Evolutionary conservation across 2,113 vertebrate genomes (phyloP), one percentile per base, ranked within the genome.

Genomic region (Prochilodus magdalenae): DNA sequence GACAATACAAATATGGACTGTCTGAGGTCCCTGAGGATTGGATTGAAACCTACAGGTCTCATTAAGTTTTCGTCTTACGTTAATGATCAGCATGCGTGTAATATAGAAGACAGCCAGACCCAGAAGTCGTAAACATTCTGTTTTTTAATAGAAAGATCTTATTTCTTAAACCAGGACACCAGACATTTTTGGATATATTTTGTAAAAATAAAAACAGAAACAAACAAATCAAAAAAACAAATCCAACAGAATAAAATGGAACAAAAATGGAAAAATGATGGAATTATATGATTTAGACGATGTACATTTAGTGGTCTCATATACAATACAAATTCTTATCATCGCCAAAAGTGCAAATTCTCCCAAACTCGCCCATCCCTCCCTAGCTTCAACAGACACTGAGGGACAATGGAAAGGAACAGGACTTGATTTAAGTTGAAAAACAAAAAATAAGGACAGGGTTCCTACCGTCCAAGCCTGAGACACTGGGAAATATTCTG

Each of bases 301-400:
- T 93, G 92, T 93, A 91, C 89, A 93, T 94, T 94, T 94, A 94
- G 93, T 94, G 93, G 94, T 94, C 93, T 93, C 93, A 89, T 92
- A 89, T 92, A 93, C 92, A 93, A 91, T 89, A 91, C 88, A 91
- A 89, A 91, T 91, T 92, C 77, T 93, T 92, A 92, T 92, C 85
- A 79, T 91, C 84, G 83, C 90, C 91, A 93, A 93, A 95, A 95
- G 93, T 95, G 94, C 93, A 94, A 94, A 93, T 93, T 92, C 88
- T 92, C 89, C 87, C 84, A 87, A 87, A 89, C 84, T 86, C 88
- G 84, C 85, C 77, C 51, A 86, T n/a, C 81, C 80, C 82, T 91
- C 88, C 84, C 80, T 88, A 92, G 89, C 88, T 90, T 90, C 86
- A 89, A 90, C 83, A 92, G 81, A 89, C 85, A 91, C 83, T 62